Evolutionary conservation across 2,797 vertebrate genomes (phyloP).

Genomic region (Liasis olivaceus): DNA sequence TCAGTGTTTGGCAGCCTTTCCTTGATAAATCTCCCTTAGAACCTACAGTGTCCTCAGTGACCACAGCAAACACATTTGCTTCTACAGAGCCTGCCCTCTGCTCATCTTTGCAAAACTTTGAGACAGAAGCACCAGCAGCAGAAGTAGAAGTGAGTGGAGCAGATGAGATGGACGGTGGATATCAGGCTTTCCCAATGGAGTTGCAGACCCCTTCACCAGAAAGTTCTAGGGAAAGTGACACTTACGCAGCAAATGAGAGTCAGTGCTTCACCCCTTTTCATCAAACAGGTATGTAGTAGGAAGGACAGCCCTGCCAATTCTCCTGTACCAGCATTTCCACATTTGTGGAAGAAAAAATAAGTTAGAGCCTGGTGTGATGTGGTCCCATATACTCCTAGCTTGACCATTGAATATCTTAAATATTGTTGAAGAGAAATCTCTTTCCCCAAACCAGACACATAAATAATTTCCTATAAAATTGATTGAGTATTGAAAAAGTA

Average conservation of each 20-base stretch:
- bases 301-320: not conserved
- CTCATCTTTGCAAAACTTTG: constrained; percentile 51
- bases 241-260: constrained; percentile 51
- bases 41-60: not conserved
- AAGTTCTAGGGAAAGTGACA: constrained; percentile 60
- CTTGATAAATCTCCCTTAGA: constrained; percentile 29
- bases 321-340: not conserved
- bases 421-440: not conserved
- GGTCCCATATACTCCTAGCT: not conserved
- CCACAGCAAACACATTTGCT: not conserved
- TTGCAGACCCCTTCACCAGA: constrained; percentile 61
- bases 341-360: no score
- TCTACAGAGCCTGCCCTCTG: not conserved
- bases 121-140: constrained; percentile 46
- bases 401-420: not conserved
- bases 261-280: constrained; percentile 55
- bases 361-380: not conserved
- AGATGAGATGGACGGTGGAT: constrained; percentile 25
- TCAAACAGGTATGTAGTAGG: constrained; percentile 67
- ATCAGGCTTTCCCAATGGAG: constrained; percentile 12
- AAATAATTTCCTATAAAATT: not conserved
- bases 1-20: constrained; percentile 79
- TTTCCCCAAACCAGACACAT: not conserved
- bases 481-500: not conserved
- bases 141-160: constrained; percentile 67